phyloP scores from a whole-genome alignment of 2,888 invertebrate species.

The Scaeva pyrastri region DNA sequence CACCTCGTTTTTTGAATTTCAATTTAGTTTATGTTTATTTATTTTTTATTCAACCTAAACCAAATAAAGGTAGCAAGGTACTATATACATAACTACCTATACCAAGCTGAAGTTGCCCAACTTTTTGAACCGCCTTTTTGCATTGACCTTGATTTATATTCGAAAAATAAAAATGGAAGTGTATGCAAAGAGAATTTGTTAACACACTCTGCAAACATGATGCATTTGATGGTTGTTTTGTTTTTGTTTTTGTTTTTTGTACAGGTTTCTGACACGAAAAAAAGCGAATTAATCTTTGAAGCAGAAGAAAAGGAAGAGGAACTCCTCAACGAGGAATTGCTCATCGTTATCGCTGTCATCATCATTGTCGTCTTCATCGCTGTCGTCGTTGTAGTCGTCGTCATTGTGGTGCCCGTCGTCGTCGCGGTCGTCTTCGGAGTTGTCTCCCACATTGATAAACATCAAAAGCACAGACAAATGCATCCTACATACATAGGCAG shows the following conservation, averaged over 20 bases:
- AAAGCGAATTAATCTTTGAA: not conserved
- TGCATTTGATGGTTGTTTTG: not conserved
- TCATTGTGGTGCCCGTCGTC: slow-evolving; percentile 23
- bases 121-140: slow-evolving; percentile 40
- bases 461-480: slow-evolving; percentile 65
- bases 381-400: slow-evolving; percentile 39
- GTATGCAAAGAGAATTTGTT: slow-evolving; percentile 58
- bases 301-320: slow-evolving; percentile 2
- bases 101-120: slow-evolving; percentile 23
- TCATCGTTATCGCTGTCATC: slow-evolving; percentile 61
- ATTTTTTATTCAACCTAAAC: too few relatives aligned
- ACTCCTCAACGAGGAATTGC: slow-evolving; percentile 21
- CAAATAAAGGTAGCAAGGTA: slow-evolving; percentile 4
- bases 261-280: slow-evolving; percentile 17
- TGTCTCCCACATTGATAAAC: slow-evolving; percentile 74
- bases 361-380: slow-evolving; percentile 51
- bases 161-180: slow-evolving; percentile 58
- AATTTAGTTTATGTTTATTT: slow-evolving; percentile 18
- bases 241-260: not conserved
- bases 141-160: slow-evolving; percentile 61
- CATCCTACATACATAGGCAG: slow-evolving; percentile 17
- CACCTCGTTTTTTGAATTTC: slow-evolving; percentile 33
- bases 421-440: slow-evolving; percentile 27
- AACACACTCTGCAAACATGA: slow-evolving; percentile 54
- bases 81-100: not conserved